A percentile compares a stretch with the other conserved stretches of the same genome.
phyloP scores from a whole-genome alignment of 1,140 invertebrate species.

The Drosophila serrata region DNA sequence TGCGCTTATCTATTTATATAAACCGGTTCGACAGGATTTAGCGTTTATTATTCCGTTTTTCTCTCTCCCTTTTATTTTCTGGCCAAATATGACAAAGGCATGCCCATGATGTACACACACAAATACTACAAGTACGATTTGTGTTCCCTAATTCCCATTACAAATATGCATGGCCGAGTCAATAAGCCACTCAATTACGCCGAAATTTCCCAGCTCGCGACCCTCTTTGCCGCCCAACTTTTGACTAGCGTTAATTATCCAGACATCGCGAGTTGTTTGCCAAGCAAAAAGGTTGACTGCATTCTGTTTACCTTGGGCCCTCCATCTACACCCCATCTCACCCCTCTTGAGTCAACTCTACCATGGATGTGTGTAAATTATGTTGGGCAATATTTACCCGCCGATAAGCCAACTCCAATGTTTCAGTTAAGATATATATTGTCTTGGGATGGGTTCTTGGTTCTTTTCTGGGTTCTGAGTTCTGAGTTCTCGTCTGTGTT shows the following conservation, averaged over 20 bases:
- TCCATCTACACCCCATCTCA: not conserved
- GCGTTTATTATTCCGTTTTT: conserved; percentile 33
- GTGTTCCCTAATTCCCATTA: conserved; percentile 29
- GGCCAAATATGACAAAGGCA: conserved; percentile 54
- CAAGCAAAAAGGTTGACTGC: conserved; percentile 73
- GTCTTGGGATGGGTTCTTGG: conserved; percentile 10
- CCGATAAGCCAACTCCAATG: conserved; percentile 71
- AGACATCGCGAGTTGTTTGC: conserved; percentile 58
- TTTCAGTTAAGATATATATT: conserved; percentile 58
- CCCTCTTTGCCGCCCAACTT: conserved; percentile 14
- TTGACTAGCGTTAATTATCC: conserved; percentile 69
- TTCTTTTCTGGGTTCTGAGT: conserved; percentile 6
- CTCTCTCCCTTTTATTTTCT: conserved; percentile 22
- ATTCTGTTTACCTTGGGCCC: conserved; percentile 68
- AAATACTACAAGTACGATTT: conserved; percentile 23
- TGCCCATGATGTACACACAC: conserved; percentile 30
- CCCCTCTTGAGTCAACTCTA: not conserved
- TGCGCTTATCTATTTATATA: conserved; percentile 71
- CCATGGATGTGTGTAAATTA: conserved; percentile 65
- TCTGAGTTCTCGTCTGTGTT: conserved; percentile 11
- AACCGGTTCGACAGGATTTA: conserved; percentile 76
- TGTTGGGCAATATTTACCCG: conserved; percentile 76
- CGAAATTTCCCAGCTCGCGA: conserved; percentile 61
- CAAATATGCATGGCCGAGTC: conserved; percentile 41
- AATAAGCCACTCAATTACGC: conserved; percentile 81